A percentile compares a stretch with the other conserved stretches of the same genome.
phyloP scores from a whole-genome alignment of 37 sponge, comb jelly and placozoan genomes.

The Aplysina aerophoba region DNA sequence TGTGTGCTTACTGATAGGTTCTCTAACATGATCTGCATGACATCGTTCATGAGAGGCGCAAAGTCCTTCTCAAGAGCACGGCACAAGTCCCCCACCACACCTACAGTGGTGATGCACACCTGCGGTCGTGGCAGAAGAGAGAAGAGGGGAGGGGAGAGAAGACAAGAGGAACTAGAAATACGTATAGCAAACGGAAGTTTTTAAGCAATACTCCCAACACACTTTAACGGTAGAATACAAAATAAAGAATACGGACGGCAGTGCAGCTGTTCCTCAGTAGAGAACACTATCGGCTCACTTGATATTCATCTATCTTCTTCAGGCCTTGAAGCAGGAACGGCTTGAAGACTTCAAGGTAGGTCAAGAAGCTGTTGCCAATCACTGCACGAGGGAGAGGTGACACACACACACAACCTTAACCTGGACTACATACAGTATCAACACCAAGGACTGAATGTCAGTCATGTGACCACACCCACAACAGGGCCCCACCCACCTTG shows the following conservation, averaged over 20 bases:
- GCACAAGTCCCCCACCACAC: slow-evolving; percentile 95
- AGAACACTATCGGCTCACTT: slow-evolving; percentile 32
- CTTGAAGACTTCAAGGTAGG: slow-evolving; percentile 87
- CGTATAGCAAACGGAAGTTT: too few species aligned
- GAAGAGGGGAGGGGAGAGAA: not conserved
- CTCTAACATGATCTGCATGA: slow-evolving; percentile 75
- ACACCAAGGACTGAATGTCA: too few species aligned
- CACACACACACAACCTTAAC: too few species aligned
- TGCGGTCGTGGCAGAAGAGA: not conserved
- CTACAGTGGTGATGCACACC: slow-evolving; percentile 97
- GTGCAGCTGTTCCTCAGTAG: too few species aligned
- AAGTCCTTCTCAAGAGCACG: slow-evolving; percentile 67
- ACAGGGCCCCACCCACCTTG: not conserved
- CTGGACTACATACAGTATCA: too few species aligned
- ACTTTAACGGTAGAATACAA: slow-evolving; percentile 9
- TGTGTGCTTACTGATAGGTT: slow-evolving; percentile 66
- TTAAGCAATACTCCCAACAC: not conserved
- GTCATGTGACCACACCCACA: too few species aligned
- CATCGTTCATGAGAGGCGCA: slow-evolving; percentile 56
- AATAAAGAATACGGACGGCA: too few species aligned
- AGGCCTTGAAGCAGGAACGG: slow-evolving; percentile 72
- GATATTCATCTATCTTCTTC: slow-evolving; percentile 71
- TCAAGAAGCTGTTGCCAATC: slow-evolving; percentile 66
- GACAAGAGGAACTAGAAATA: not conserved
- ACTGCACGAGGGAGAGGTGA: slow-evolving; percentile 44